These are phyloP conservation scores for Macrostomum lignano DNA, from an alignment of 1,140 invertebrate species.

Conservation along the genomic window DNA sequence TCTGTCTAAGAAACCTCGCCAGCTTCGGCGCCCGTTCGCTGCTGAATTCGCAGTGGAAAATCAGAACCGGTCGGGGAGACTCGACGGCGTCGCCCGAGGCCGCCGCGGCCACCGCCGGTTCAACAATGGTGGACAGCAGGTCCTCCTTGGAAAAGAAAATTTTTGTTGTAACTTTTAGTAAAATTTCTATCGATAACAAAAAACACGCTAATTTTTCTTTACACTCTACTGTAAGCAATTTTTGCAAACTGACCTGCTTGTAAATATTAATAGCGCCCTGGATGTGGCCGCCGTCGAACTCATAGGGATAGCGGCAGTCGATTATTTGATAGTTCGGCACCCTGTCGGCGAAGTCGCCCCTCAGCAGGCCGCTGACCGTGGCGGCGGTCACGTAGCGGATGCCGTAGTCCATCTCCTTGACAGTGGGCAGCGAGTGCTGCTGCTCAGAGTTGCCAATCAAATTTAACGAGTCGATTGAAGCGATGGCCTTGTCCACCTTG, in stretches of 20 bases:
- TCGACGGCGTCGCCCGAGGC: neutral
- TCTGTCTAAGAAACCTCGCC: conserved; percentile 40
- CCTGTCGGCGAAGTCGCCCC: too few relatives aligned
- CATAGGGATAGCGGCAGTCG: conserved; percentile 61
- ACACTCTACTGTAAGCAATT: too few relatives aligned
- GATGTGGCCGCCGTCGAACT: conserved; percentile 73
- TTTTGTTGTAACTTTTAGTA: neutral
- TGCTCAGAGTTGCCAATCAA: too few relatives aligned
- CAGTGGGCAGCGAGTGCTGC: too few relatives aligned
- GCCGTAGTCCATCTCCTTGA: too few relatives aligned
- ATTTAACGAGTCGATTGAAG: too few relatives aligned
- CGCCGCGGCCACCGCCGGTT: neutral
- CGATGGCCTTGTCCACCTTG: too few relatives aligned
- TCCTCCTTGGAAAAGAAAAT: neutral
- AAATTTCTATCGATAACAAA: neutral
- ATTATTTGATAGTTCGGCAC: conserved; percentile 18
- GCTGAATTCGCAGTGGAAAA: conserved; percentile 96
- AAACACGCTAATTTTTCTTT: neutral
- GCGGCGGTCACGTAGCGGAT: too few relatives aligned
- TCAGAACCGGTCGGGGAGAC: conserved; percentile 34
- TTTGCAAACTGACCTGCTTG: too few relatives aligned
- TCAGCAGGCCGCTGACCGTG: too few relatives aligned
- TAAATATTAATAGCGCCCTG: conserved; percentile 50
- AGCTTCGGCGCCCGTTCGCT: conserved; percentile 66
- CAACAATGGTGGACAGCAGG: neutral